Conservation (phyloP, 2,113 vertebrate species). For the Toxostoma redivivum region DNA sequence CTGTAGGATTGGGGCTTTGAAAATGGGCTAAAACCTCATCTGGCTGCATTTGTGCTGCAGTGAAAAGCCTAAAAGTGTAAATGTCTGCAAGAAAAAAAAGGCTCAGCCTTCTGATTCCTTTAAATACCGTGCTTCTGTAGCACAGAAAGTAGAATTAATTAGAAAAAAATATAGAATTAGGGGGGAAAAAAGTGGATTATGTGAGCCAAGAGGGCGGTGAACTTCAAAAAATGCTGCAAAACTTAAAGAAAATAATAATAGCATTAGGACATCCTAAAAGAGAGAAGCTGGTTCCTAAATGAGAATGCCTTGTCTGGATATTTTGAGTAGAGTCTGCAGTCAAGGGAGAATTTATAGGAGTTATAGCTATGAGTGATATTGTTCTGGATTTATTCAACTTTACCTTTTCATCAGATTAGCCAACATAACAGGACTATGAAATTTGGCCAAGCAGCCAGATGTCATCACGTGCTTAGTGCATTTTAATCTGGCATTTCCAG, state of each 20-base stretch:
- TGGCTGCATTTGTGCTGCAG: background rate
- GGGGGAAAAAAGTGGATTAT: accelerated
- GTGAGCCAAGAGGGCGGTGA: background rate
- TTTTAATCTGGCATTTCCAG: background rate
- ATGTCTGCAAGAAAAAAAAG: background rate
- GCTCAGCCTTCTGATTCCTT: background rate
- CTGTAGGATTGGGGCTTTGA: background rate
- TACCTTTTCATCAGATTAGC: conserved; percentile 3
- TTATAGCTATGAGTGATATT: background rate
- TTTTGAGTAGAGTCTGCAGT: background rate
- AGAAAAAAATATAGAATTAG: background rate
- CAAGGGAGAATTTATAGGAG: background rate
- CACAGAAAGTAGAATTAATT: background rate
- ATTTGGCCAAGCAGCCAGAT: background rate
- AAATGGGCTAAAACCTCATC: background rate
- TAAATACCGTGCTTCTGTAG: background rate
- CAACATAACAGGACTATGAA: background rate
- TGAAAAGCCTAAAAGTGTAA: background rate
- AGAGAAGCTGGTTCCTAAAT: background rate
- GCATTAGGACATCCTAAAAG: background rate
- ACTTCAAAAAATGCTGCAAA: background rate
- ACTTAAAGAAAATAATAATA: background rate
- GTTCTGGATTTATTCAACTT: background rate
- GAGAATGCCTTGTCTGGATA: background rate
- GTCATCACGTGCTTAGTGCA: conserved; percentile 19